These are phyloP conservation scores for Asarcornis scutulata DNA, from an alignment of 2,113 vertebrate species.

Conservation along the genomic window DNA sequence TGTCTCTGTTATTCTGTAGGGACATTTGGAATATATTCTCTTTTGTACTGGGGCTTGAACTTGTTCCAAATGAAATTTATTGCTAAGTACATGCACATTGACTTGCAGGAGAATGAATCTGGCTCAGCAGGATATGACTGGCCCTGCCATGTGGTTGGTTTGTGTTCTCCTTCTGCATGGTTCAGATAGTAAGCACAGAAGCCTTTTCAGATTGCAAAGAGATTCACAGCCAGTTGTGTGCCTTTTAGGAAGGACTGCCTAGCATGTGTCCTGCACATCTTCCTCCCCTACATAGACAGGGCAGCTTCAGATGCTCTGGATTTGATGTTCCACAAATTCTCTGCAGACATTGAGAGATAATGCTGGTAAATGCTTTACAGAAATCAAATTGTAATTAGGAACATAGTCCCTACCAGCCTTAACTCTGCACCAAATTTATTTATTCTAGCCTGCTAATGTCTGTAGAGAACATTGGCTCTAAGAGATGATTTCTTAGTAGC, in stretches of 20 bases:
- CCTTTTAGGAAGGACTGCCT: not conserved
- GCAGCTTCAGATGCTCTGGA: not conserved
- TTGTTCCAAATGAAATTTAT: not conserved
- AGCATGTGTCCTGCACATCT: accelerated
- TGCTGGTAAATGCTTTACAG: not conserved
- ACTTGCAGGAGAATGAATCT: not conserved
- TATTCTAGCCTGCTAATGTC: not conserved
- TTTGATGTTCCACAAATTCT: not conserved
- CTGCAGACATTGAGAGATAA: too few relatives aligned
- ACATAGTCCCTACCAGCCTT: not conserved
- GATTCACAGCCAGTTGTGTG: not conserved
- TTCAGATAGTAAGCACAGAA: not conserved
- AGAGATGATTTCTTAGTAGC: not conserved
- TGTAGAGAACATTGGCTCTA: not conserved
- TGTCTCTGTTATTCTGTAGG: not conserved
- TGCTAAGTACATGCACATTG: too few relatives aligned
- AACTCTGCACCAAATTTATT: not conserved
- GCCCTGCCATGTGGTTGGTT: not conserved
- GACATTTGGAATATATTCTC: not conserved
- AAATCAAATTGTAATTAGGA: not conserved
- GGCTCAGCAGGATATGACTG: not conserved
- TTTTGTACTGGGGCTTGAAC: not conserved
- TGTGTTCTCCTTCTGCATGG: accelerated
- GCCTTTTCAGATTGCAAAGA: not conserved
- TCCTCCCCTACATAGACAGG: not conserved